Conservation (phyloP, 2,113 vertebrate genomes). For the Cyprinodon variegatus region DNA sequence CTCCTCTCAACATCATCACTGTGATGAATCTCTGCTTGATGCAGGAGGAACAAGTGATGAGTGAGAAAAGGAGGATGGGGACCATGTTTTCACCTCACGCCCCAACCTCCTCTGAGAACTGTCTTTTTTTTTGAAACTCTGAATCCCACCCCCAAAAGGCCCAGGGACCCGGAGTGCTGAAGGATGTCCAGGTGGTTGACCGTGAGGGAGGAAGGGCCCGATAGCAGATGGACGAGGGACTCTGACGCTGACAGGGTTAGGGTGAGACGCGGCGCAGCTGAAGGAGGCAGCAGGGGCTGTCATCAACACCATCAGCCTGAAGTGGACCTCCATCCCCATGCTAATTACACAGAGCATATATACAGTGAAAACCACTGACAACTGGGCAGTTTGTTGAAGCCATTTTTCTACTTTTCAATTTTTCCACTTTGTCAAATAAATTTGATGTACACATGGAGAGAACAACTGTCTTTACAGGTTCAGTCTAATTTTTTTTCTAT, state of each 20-base stretch:
- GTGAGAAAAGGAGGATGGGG: slow-evolving; percentile 30
- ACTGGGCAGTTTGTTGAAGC: not conserved
- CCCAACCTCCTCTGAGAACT: slow-evolving; percentile 33
- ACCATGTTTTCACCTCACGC: not conserved
- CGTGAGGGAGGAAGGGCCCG: slow-evolving; percentile 42
- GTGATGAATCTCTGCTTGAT: slow-evolving; percentile 15
- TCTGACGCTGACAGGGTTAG: slow-evolving; percentile 34
- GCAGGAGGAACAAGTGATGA: slow-evolving; percentile 35
- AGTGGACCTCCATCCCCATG: slow-evolving; percentile 18
- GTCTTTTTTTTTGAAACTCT: slow-evolving; percentile 28
- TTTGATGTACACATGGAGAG: not conserved
- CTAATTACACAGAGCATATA: slow-evolving; percentile 32
- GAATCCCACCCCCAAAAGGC: slow-evolving; percentile 31
- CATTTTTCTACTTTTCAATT: slow-evolving; percentile 2
- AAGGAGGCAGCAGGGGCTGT: slow-evolving; percentile 46
- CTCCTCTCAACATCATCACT: slow-evolving; percentile 27
- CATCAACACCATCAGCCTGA: slow-evolving; percentile 32
- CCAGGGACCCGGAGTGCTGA: slow-evolving; percentile 37
- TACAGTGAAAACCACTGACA: slow-evolving; percentile 14
- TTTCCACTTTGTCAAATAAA: not conserved
- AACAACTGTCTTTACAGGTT: slow-evolving; percentile 3
- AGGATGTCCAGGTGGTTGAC: slow-evolving; percentile 68
- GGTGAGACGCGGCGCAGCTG: slow-evolving; percentile 63
- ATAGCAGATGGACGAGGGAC: slow-evolving; percentile 56
- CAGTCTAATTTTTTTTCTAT: not conserved